Conservation (phyloP, 2,888 invertebrate species). For the Linnaemya vulpina region DNA sequence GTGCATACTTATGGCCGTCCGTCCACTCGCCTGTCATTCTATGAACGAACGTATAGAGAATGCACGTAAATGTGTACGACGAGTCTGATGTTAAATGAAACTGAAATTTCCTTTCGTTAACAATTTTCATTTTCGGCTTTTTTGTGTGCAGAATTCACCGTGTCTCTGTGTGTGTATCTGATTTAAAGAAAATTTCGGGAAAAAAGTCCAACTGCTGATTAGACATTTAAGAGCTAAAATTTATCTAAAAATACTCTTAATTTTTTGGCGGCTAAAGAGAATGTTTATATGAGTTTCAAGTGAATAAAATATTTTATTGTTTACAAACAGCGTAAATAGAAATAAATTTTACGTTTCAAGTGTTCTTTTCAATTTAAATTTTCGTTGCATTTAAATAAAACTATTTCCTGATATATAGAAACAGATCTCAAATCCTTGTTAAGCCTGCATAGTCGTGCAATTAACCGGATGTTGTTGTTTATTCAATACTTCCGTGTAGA, state of each 20-base stretch:
- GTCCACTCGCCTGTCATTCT: neutral
- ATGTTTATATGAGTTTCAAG: neutral
- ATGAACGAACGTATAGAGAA: slow-evolving; percentile 6
- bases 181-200: neutral
- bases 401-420: neutral
- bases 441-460: neutral
- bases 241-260: slow-evolving; percentile 50
- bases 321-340: slow-evolving; percentile 1
- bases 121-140: slow-evolving; percentile 52
- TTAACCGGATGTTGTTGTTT: slow-evolving; percentile 45
- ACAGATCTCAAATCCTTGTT: neutral
- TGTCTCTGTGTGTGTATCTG: slow-evolving; percentile 3
- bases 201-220: neutral
- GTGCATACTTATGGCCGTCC: neutral
- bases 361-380: neutral
- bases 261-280: neutral
- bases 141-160: neutral
- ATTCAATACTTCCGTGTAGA: slow-evolving; percentile 53
- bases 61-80: slow-evolving; percentile 28
- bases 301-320: slow-evolving; percentile 5
- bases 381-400: neutral
- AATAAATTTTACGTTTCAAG: neutral
- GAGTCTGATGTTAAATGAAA: slow-evolving; percentile 65
- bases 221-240: slow-evolving; percentile 5
- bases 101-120: slow-evolving; percentile 66